phyloP scores from a whole-genome alignment of 2,797 vertebrate genomes.

The Sylvia borin region DNA sequence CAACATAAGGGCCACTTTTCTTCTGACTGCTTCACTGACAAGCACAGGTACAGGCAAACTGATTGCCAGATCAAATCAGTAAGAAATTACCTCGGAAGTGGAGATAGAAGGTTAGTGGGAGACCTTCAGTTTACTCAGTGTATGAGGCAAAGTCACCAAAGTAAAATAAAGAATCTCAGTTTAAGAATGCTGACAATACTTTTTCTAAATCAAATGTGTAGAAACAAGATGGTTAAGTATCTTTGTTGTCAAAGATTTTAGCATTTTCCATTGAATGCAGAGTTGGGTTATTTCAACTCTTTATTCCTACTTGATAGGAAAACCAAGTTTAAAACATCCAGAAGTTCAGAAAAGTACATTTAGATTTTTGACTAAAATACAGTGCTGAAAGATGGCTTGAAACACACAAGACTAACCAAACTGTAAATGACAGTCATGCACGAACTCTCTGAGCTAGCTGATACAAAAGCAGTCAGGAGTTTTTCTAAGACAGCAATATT shows the following conservation, averaged over 20 bases:
- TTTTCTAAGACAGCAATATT: neutral
- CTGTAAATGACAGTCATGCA: neutral
- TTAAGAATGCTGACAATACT: neutral
- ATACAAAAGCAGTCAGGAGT: neutral
- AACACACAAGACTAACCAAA: neutral
- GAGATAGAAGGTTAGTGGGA: neutral
- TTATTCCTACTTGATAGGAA: neutral
- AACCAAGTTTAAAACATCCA: neutral
- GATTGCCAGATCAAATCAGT: neutral
- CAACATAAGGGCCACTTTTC: neutral
- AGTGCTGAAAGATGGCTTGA: neutral
- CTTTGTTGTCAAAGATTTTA: neutral
- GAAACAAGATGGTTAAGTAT: neutral
- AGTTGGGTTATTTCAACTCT: neutral
- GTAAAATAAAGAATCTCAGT: neutral
- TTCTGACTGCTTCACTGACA: neutral
- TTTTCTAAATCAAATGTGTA: neutral
- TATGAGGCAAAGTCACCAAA: neutral
- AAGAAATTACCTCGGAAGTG: neutral
- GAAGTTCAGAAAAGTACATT: neutral
- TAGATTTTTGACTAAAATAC: neutral
- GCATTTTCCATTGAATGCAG: neutral
- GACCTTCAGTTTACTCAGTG: neutral
- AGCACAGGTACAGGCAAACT: neutral
- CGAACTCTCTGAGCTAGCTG: neutral